Conservation (phyloP, 2,888 invertebrate genomes). For the Ormyrus nitidulus region DNA sequence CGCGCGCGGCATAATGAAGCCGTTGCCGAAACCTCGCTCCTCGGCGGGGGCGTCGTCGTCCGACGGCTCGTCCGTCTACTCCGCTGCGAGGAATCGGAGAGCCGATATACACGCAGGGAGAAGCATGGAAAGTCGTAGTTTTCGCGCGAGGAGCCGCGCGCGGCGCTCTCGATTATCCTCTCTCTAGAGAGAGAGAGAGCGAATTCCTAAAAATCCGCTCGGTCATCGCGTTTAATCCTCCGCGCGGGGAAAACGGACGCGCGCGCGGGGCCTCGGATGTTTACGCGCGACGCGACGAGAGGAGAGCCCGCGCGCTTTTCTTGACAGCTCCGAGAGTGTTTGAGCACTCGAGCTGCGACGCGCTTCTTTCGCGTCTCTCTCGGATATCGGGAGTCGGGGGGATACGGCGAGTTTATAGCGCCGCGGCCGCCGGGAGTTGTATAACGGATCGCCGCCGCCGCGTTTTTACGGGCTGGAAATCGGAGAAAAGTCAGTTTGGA, state of each 20-base stretch:
- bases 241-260: constrained; percentile 22
- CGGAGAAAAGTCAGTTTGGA: no score
- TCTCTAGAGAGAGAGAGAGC: not conserved
- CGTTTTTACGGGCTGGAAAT: not conserved
- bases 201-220: constrained; percentile 61
- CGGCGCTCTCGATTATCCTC: not conserved
- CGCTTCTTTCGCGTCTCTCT: constrained; percentile 17
- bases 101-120: not conserved
- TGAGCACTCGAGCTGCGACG: not conserved
- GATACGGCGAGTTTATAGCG: not conserved
- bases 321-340: not conserved
- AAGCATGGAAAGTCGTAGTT: not conserved
- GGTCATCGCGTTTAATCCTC: constrained; percentile 68
- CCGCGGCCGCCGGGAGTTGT: not conserved
- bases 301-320: no score
- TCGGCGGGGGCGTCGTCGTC: not conserved
- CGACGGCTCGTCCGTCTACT: not conserved
- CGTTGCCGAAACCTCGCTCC: not conserved
- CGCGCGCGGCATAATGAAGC: constrained; percentile 12
- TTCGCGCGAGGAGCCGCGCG: not conserved
- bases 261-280: not conserved
- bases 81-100: not conserved
- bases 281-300: not conserved
- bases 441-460: constrained; percentile 2
- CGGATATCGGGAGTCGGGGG: not conserved